Base-by-base conservation (phyloP, 1,140 invertebrate species). In the Anoplophora glabripennis region DNA sequence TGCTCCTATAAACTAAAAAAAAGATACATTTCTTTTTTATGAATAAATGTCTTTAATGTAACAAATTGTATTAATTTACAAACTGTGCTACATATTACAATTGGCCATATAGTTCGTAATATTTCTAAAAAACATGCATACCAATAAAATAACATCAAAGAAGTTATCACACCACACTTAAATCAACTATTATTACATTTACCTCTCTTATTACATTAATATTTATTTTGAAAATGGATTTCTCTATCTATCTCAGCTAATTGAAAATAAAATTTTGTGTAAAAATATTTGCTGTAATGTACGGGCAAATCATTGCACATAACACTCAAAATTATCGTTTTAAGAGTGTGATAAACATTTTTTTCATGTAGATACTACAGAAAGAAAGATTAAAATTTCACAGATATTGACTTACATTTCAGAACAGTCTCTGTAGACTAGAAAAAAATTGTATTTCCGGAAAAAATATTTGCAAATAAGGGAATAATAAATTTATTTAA, bases 21-120 rank as follows among this genome's bases (percentile, higher is more conserved):
- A 28, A 28, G 21, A 28, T 28, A 28, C 2, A 3, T 28, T 2
- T 28, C 21, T 5, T 28, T 28, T 28, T 21, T 37, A 56, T 56
- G 54, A 56, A 56, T 56, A 47, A 56, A 56, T 40, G 47, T 56
- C 21, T 56, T 56, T 48, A 56, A 56, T 56, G 34, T 56, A 48
- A 56, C 44, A 56, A 37, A 48, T 37, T 47, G 34, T 56, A 56
- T 45, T 56, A 56, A 56, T 48, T 56, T 47, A 56, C 54, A 56
- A 56, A 56, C 54, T 56, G 52, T 54, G 44, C 44, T 56, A 48
- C 44, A 56, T 56, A 38, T 48, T 48, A 56, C 54, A 48, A 56
- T 56, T 56, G 54, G 8, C 44, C 54, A 56, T 47, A 47, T 56
- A 56, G 15, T 56, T 56, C 44, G 28, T 44, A 42, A 28, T 54